Evolutionary conservation across 2,797 vertebrate genomes (phyloP).

Genomic region (Gouania willdenowi): DNA sequence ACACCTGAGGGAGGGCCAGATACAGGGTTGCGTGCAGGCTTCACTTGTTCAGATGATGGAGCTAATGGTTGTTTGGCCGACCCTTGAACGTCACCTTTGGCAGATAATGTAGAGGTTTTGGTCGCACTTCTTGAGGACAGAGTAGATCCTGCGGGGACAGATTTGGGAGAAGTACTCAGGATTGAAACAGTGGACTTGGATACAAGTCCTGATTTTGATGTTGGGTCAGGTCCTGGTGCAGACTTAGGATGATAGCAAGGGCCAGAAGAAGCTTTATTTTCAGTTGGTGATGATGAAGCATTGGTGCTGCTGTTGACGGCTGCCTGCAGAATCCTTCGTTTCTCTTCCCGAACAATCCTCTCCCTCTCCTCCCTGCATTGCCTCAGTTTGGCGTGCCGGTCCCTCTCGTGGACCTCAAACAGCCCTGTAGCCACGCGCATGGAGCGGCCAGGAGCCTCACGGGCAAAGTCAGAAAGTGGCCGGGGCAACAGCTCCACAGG

Average conservation of each 20-base stretch:
- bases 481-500: constrained; percentile 90
- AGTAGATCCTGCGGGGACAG: constrained; percentile 8
- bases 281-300: constrained; percentile 42
- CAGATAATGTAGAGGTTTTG: constrained; percentile 13
- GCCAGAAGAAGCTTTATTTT: constrained; percentile 28
- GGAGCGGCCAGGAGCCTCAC: constrained; percentile 88
- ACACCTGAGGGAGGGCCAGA: constrained; percentile 48
- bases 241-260: constrained; percentile 43
- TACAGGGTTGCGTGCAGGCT: constrained; percentile 31
- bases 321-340: constrained; percentile 80
- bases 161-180: constrained; percentile 51
- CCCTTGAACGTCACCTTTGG: constrained; percentile 33
- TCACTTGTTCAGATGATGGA: constrained; percentile 34
- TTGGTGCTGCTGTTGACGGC: constrained; percentile 50
- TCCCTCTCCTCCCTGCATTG: constrained; percentile 91
- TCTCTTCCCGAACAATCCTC: constrained; percentile 89
- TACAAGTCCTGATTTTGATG: constrained; percentile 42
- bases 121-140: constrained; percentile 39
- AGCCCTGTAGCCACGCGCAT: constrained; percentile 91
- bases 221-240: constrained; percentile 32
- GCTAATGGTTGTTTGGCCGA: constrained; percentile 21
- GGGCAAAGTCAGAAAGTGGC: constrained; percentile 84
- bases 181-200: constrained; percentile 45
- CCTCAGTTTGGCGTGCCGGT: constrained; percentile 86
- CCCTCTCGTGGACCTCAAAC: constrained; percentile 90